Percentiles rank a stretch among this genome's conserved stretches.
These are phyloP conservation scores for Porites rus DNA, from an alignment of 92 coral and sea anemone species.

Conservation along the genomic window DNA sequence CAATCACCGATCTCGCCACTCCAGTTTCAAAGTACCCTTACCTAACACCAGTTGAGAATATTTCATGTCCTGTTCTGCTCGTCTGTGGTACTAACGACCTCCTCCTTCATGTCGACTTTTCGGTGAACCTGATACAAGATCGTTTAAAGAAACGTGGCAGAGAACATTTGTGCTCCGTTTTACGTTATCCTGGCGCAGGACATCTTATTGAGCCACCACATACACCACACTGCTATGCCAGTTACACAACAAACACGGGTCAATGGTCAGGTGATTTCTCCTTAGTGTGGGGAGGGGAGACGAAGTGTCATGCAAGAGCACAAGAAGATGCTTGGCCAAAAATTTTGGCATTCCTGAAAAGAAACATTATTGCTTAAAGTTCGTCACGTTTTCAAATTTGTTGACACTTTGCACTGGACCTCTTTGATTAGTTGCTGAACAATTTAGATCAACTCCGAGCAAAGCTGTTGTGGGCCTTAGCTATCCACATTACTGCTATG, in stretches of 20 bases:
- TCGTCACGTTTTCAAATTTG: not conserved
- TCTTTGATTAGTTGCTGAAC: too few relatives aligned
- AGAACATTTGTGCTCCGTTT: constrained; percentile 47
- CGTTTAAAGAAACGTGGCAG: constrained; percentile 55
- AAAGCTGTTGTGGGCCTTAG: too few relatives aligned
- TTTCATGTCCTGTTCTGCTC: constrained; percentile 50
- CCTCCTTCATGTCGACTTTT: constrained; percentile 12
- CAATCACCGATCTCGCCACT: not conserved
- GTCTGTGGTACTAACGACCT: constrained; percentile 67
- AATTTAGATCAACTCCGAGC: not conserved
- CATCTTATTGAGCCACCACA: constrained; percentile 80
- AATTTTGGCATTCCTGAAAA: constrained; percentile 37
- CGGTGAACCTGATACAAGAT: constrained; percentile 26
- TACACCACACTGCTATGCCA: constrained; percentile 38
- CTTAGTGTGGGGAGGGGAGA: constrained; percentile 59
- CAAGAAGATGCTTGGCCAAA: constrained; percentile 71
- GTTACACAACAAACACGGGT: not conserved
- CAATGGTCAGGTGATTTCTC: not conserved
- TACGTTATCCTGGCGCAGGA: constrained; percentile 72
- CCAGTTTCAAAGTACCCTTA: constrained; percentile 8
- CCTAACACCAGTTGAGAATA: constrained; percentile 56
- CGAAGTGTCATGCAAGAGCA: constrained; percentile 48
- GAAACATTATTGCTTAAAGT: constrained; percentile 1
- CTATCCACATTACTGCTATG: too few relatives aligned
- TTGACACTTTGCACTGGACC: too few relatives aligned